Percentiles rank a stretch among this genome's conserved stretches.
phyloP scores from a whole-genome alignment of 1,140 invertebrate genomes.

The Drusus annulatus region DNA sequence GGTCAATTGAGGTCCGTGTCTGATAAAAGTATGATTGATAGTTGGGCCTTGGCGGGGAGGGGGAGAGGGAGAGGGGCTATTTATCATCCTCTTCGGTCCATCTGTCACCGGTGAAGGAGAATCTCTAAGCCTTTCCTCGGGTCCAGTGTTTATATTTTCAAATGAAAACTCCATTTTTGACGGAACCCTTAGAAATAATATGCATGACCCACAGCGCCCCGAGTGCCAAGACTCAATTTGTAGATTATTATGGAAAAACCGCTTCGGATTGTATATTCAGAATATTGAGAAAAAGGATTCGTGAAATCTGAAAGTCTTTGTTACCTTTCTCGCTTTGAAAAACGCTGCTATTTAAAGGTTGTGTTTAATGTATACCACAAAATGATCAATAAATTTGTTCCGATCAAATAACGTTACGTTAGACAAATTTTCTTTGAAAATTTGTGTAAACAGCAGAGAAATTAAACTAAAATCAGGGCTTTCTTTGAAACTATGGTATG shows the following conservation, averaged over 20 bases:
- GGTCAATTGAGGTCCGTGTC: constrained; percentile 48
- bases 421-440: too few species aligned
- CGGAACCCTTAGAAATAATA: constrained; percentile 5
- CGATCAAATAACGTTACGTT: too few species aligned
- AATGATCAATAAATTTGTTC: too few species aligned
- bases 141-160: constrained; percentile 37
- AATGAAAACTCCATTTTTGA: constrained; percentile 33
- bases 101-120: constrained; percentile 42
- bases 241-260: not conserved
- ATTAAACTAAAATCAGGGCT: too few species aligned
- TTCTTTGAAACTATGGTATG: too few species aligned
- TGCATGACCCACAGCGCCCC: constrained; percentile 11
- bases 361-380: too few species aligned
- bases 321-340: constrained; percentile 3
- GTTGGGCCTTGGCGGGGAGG: constrained; percentile 45
- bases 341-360: not conserved
- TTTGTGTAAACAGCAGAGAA: too few species aligned
- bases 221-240: constrained; percentile 29
- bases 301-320: constrained; percentile 5
- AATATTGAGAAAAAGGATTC: constrained; percentile 29
- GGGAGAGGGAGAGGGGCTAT: constrained; percentile 27
- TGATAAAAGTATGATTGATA: constrained; percentile 58
- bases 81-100: constrained; percentile 50
- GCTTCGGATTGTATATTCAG: not conserved
- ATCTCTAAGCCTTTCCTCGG: not conserved